phyloP scores from a whole-genome alignment of 2,888 invertebrate genomes.

The Hirtodrosophila duncani region DNA sequence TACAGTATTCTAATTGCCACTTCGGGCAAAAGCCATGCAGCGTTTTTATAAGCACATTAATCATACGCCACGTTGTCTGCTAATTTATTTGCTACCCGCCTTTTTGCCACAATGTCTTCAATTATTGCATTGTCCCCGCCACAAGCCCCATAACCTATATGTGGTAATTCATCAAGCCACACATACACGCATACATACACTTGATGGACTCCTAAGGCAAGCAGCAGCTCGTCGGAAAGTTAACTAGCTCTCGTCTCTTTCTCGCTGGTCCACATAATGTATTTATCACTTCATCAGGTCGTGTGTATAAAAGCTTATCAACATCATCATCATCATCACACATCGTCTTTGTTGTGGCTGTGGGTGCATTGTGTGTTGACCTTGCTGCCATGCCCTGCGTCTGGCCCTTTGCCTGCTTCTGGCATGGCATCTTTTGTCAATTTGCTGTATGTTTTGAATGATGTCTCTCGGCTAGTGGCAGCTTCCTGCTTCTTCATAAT shows the following conservation, averaged over 20 bases:
- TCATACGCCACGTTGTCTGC: conserved; percentile 63
- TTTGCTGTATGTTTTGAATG: conserved; percentile 57
- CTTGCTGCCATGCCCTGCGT: conserved; percentile 29
- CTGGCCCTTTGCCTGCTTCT: not conserved
- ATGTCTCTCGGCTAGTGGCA: conserved; percentile 38
- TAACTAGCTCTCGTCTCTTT: conserved; percentile 9
- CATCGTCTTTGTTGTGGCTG: conserved; percentile 1
- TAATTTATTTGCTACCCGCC: conserved; percentile 62
- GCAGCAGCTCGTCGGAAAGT: no score
- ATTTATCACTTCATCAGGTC: conserved; percentile 69
- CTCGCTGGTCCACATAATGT: conserved; percentile 48
- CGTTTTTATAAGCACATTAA: conserved; percentile 63
- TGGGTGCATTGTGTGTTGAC: conserved; percentile 40
- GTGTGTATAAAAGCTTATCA: conserved; percentile 48
- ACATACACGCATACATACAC: no score
- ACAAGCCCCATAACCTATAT: not conserved
- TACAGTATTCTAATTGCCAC: not conserved
- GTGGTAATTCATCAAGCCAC: conserved; percentile 42
- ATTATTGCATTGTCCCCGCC: conserved; percentile 32
- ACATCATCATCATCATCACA: conserved; percentile 7
- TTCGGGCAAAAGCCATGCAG: conserved; percentile 21
- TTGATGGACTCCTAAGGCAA: no score
- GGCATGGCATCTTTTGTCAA: conserved; percentile 53
- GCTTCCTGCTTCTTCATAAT: conserved; percentile 31
- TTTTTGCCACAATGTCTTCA: conserved; percentile 40